Evolutionary conservation across 2,888 invertebrate genomes (phyloP), one percentile per base, ranked within the genome.

Genomic region (Leptura quadrifasciata): DNA sequence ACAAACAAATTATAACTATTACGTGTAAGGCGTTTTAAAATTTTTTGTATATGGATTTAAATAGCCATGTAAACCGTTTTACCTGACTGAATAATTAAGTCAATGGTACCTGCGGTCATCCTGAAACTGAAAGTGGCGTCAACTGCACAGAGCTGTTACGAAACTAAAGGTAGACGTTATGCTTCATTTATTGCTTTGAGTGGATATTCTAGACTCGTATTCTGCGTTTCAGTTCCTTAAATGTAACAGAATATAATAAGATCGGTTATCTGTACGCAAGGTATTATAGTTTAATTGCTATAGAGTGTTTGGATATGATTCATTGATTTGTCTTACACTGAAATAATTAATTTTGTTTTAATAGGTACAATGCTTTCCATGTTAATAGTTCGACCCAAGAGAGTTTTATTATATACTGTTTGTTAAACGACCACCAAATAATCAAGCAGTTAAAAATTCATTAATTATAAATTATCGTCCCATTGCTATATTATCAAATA

Each of bases 81-180:
- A 21, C 35, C 10, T 57, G 67, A 31, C 31, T 69, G 60, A 55
- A 8, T 64, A 72, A 55, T 24, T 55, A 21, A 64, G 47, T 74
- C 63, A 77, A 73, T 73, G 75, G 73, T 75, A 77, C 75, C 77
- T 71, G 75, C 72, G 75, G 75, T 77, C 75, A 77, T 77, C 77
- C 35, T 68, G 72, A 72, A 72, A 72, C 54, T 54, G 72, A 72
- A 72, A 72, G 72, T 55, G 68, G 55, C 47, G 55, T 68, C 54
- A 39, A 39, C 52, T 68, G 17, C 55, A 55, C 15, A 24, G 27
- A 60, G 27, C 4, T 57, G 47, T 77, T 77, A 77, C 54, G 70
- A 72, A 77, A 77, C 60, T 35, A 73, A 74, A 77, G 72, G 70
- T 77, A 69, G 71, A 69, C 71, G 72, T 77, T 63, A 77, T 47